phyloP scores from a whole-genome alignment of 2,113 vertebrate species.

The Xiphias gladius region DNA sequence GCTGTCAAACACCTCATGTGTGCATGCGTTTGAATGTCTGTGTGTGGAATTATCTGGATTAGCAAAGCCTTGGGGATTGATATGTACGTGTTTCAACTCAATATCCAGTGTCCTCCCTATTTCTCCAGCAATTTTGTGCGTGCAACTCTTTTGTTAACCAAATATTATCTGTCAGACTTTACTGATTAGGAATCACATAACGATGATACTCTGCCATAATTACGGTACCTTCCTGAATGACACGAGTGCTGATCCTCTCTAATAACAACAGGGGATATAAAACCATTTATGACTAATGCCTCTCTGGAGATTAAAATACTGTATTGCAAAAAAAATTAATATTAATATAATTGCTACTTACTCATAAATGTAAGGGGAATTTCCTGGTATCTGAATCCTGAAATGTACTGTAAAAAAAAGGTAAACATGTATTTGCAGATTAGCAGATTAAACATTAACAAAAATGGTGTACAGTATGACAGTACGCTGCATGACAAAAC shows the following conservation, averaged over 20 bases:
- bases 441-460: background rate
- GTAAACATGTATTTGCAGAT: constrained; percentile 6
- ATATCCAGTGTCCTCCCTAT: background rate
- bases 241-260: constrained; percentile 73
- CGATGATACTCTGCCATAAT: constrained; percentile 41
- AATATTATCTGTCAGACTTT: background rate
- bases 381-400: constrained; percentile 92
- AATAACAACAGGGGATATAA: constrained; percentile 50
- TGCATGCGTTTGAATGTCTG: background rate
- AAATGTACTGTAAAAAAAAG: constrained; percentile 86
- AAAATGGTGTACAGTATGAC: no score
- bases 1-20: background rate
- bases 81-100: background rate
- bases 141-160: background rate
- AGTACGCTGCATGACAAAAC: background rate
- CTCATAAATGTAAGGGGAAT: constrained; percentile 93
- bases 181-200: constrained; percentile 48
- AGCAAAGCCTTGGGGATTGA: background rate
- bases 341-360: constrained; percentile 83
- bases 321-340: background rate
- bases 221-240: constrained; percentile 68
- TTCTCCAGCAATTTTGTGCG: background rate
- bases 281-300: constrained; percentile 6
- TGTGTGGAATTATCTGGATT: background rate
- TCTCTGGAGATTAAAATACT: background rate